Base-by-base conservation (phyloP, 2,888 invertebrate genomes). In the Chalcis sispes region DNA sequence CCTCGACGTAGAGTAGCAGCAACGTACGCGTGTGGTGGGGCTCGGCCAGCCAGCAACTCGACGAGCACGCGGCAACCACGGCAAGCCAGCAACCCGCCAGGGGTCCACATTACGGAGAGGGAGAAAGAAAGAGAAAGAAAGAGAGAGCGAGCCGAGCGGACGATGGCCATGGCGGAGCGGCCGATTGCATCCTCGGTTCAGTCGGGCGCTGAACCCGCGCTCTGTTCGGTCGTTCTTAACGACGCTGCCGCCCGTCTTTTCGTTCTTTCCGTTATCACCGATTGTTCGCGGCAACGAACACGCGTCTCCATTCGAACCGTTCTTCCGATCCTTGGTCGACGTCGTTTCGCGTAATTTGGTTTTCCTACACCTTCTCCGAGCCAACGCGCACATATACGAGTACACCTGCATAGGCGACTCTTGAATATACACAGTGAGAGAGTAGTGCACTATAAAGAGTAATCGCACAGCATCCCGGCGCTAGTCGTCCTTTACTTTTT, bases 141-240 rank as follows among this genome's bases (percentile, higher is more conserved):
- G 65, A 64, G 76, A 62, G 78, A 20, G 78, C 70, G 79, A 78
- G 73, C 58, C 54, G 25, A 10, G 72, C 79, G 79, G 81, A 84
- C 83, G 83, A 82, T 82, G 83, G 82, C 84, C 84, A 87, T 86
- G 87, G 87, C 84, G 85, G 85, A 85, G 83, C 83, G 84, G 83
- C 83, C 86, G 83, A 87, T 84, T 87, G 88, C 87, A 88, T 88
- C 87, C 87, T 88, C 81, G 54, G 72, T 85, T 86, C 85, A 86
- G 86, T 86, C 88, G 88, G 88, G 87, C 88, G 88, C 87, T 88
- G 88, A 88, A 88, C 88, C 85, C 88, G 88, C 87, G 87, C 83
- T 86, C 84, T 81, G 85, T 84, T 80, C 81, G 80, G 80, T 83
- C 73, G n/a, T n/a, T n/a, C n/a, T n/a, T n/a, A n/a, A n/a, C n/a